Percentiles rank a stretch among this genome's conserved stretches.
phyloP scores from a whole-genome alignment of 2,888 invertebrate species.

The Adineta ricciae region DNA sequence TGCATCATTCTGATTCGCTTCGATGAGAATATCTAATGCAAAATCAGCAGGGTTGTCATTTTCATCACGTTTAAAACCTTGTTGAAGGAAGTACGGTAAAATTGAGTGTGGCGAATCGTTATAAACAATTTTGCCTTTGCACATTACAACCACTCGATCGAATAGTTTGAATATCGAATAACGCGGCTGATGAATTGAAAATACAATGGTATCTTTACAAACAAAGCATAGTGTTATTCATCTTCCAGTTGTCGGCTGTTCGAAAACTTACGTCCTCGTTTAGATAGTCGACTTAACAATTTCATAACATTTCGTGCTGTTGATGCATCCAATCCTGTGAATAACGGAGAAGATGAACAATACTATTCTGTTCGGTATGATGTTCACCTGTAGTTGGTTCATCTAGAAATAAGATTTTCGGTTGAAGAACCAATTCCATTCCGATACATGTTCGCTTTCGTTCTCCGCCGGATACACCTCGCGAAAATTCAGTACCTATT shows the following conservation, averaged over 20 bases:
- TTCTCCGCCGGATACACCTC: constrained; percentile 51
- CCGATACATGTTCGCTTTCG: constrained; percentile 49
- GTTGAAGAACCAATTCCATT: constrained; percentile 49
- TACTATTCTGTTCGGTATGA: too few relatives aligned
- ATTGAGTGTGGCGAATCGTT: neutral
- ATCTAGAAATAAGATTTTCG: constrained; percentile 43
- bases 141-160: neutral
- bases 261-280: constrained; percentile 39
- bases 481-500: constrained; percentile 47
- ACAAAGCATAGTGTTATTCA: too few relatives aligned
- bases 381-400: constrained; percentile 40
- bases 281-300: constrained; percentile 39
- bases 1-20: neutral
- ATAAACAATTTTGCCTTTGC: neutral
- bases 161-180: neutral
- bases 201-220: neutral
- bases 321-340: constrained; percentile 45
- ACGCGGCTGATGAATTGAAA: neutral
- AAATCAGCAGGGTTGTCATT: neutral
- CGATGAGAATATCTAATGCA: neutral
- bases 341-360: neutral
- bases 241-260: neutral
- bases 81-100: neutral
- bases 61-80: neutral
- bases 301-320: constrained; percentile 48